These are phyloP conservation scores for Anodontia alba DNA, from an alignment of 2,888 invertebrate genomes.

Conservation along the genomic window DNA sequence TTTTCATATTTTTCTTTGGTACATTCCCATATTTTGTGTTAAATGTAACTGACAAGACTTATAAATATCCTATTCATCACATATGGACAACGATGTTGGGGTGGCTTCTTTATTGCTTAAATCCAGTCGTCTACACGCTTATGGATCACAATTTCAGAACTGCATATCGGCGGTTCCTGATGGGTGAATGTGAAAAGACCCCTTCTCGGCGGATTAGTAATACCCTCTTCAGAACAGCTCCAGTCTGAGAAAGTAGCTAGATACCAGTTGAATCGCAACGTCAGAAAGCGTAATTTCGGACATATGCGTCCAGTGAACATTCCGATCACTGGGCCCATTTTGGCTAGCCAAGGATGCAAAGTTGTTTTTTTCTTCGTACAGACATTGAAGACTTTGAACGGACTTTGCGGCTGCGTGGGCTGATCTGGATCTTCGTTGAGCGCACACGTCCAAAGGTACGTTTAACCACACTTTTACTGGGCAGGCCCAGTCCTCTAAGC, in stretches of 20 bases:
- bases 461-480: no score
- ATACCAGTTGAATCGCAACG: no score
- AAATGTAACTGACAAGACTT: constrained; percentile 70
- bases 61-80: constrained; percentile 72
- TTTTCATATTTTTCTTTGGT: constrained; percentile 75
- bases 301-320: no score
- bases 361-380: no score
- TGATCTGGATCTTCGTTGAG: no score
- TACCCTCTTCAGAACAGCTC: constrained; percentile 51
- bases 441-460: no score
- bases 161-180: constrained; percentile 72
- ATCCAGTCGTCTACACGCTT: constrained; percentile 77
- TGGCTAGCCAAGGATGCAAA: no score
- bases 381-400: no score
- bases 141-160: constrained; percentile 78
- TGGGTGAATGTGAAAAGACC: constrained; percentile 68
- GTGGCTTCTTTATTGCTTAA: constrained; percentile 75
- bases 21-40: constrained; percentile 77
- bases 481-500: no score
- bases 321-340: no score
- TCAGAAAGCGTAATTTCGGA: no score
- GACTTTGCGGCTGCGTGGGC: no score
- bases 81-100: constrained; percentile 76
- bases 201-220: constrained; percentile 56
- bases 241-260: constrained; percentile 31